A percentile compares a stretch with the other conserved stretches of the same genome.
Conservation (phyloP, 2,888 invertebrate genomes). For the Corbicula japonica region DNA sequence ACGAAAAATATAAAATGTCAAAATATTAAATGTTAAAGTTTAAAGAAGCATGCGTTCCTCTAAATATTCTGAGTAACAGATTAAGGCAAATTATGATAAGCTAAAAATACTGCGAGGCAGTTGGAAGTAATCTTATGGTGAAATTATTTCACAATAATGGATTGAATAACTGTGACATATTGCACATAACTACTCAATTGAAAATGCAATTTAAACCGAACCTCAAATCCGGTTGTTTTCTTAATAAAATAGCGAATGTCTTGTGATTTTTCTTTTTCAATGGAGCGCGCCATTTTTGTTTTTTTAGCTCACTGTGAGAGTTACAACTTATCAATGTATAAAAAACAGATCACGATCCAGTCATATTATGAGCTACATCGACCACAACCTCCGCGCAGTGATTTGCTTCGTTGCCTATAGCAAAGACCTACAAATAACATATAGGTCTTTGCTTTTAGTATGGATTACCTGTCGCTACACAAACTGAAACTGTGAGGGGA, state of each 20-base stretch:
- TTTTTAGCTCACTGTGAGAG: no score
- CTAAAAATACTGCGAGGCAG: not conserved
- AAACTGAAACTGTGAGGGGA: no score
- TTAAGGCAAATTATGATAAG: not conserved
- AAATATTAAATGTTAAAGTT: no score
- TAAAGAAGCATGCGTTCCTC: not conserved
- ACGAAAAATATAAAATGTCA: no score
- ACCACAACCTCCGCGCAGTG: no score
- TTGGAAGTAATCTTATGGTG: not conserved
- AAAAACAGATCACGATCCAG: no score
- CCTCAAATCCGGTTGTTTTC: constrained; percentile 76
- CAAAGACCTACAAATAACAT: no score
- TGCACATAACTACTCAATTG: not conserved
- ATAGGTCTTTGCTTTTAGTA: no score
- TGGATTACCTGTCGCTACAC: no score
- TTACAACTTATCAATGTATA: no score
- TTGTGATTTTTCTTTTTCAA: constrained; percentile 50
- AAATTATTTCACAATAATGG: not conserved
- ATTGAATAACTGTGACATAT: not conserved
- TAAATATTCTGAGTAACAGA: not conserved
- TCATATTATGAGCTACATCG: no score
- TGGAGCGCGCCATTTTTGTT: constrained; percentile 58
- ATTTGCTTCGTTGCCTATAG: no score
- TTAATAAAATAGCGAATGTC: constrained; percentile 69
- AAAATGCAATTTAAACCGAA: constrained; percentile 34